phyloP scores from a whole-genome alignment of 2,888 invertebrate genomes.

The Ophion ellenae region DNA sequence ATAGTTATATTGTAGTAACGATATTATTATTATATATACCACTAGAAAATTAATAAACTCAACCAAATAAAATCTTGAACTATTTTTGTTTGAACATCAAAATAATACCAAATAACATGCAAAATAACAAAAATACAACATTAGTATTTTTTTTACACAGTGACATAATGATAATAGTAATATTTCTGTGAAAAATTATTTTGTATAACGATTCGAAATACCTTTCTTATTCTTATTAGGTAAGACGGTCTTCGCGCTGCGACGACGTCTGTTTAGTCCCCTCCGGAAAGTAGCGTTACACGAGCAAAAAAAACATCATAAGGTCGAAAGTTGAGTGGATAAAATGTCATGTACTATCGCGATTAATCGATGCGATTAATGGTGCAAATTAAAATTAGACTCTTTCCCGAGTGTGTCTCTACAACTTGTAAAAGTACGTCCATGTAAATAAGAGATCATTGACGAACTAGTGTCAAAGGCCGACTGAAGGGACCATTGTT shows the following conservation, averaged over 20 bases:
- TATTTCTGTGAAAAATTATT: background rate
- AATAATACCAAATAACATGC: background rate
- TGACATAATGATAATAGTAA: background rate
- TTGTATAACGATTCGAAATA: conserved; percentile 28
- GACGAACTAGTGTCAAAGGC: conserved; percentile 1
- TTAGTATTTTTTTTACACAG: background rate
- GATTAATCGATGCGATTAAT: conserved; percentile 17
- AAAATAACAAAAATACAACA: no score
- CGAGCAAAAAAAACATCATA: background rate
- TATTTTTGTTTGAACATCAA: background rate
- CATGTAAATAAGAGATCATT: background rate
- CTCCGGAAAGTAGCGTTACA: conserved; percentile 23
- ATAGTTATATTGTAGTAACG: background rate
- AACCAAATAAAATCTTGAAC: background rate
- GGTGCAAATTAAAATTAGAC: conserved; percentile 19
- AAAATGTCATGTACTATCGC: background rate
- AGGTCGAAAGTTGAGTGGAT: background rate
- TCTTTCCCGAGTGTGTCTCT: background rate
- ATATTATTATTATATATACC: background rate
- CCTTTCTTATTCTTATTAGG: conserved; percentile 22
- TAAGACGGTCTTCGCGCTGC: conserved; percentile 2
- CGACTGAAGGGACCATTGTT: background rate
- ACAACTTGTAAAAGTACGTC: background rate
- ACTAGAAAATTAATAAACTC: background rate
- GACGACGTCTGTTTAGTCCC: conserved; percentile 10